Conservation (phyloP, 2,113 vertebrate genomes). For the Shinisaurus crocodilurus region DNA sequence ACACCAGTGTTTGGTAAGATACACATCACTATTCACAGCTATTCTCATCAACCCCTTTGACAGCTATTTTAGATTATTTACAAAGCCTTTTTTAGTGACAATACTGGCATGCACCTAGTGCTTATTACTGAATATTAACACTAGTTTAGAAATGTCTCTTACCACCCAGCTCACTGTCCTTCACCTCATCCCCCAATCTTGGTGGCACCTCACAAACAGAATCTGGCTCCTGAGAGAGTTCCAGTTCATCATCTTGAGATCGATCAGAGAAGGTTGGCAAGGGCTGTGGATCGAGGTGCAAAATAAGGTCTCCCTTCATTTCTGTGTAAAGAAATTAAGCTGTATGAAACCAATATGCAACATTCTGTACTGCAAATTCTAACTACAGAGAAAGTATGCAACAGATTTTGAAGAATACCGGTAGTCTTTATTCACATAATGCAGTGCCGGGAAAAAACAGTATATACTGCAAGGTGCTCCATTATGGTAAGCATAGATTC, state of each 20-base stretch:
- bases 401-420: too few species aligned
- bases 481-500: not conserved
- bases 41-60: not conserved
- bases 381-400: not conserved
- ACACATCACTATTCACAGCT: not conserved
- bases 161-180: constrained; percentile 58
- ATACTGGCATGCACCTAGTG: not conserved
- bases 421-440: not conserved
- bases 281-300: constrained; percentile 89
- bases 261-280: constrained; percentile 78
- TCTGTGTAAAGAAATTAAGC: constrained; percentile 71
- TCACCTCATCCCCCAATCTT: not conserved
- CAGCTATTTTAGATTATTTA: not conserved
- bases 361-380: not conserved
- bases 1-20: not conserved
- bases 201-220: constrained; percentile 28
- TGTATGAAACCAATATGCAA: not conserved
- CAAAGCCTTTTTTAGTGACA: not conserved
- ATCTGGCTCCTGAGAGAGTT: constrained; percentile 86
- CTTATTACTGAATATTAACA: not conserved
- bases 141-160: constrained; percentile 49
- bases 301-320: constrained; percentile 85
- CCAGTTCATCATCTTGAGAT: constrained; percentile 86
- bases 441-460: not conserved
- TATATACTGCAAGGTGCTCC: not conserved